Base-by-base conservation (phyloP, 2,113 vertebrate genomes). In the Phaethornis superciliosus region DNA sequence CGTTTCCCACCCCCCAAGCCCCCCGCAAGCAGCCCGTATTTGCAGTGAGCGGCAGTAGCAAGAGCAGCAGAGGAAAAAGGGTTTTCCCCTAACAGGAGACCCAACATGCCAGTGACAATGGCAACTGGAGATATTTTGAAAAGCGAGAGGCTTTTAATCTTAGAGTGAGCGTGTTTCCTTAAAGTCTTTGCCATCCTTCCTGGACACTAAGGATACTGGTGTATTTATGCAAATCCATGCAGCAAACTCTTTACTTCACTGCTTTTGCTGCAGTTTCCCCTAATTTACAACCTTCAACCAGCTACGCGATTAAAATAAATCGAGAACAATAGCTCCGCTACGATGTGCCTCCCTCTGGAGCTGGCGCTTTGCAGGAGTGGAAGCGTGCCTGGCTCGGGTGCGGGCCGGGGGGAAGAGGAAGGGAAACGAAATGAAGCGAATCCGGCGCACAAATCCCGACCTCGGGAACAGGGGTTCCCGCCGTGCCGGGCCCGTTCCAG, bases 211-310 rank as follows among this genome's bases (percentile, higher is more conserved):
- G 54, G 28, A 12, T 51, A n/a, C n/a, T 18, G 27, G 26, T 67
- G 89, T n/a, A 67, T 49, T 85, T 94, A 94, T 94, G 93, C 89
- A 96, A 95, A 97, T 96, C 58, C 58, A 58, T 72, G 92, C 89
- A 56, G 82, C 82, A 88, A 94, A 93, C 76, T 67, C 64, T 78
- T 93, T 90, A 35, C 82, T 87, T 68, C 92, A 13, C 42, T 3
- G 9, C 23, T 94, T 94, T 82, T 86, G 88, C 87, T 58, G 85
- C 94, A 88, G 78, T 70, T 78, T 86, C 60, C 68, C 37, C 46
- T 22, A 27, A 32, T 81, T 91, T 77, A 80, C 71, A 77, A 47
- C 71, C 65, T 92, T 92, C 81, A 60, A 54, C 47, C 81, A 62
- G 42, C 44, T 40, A 56, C 4, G 76, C 17, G 42, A 94, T 74